Evolutionary conservation across 2,113 vertebrate species (phyloP), one percentile per base, ranked within the genome.

Genomic region (Sturnira hondurensis): DNA sequence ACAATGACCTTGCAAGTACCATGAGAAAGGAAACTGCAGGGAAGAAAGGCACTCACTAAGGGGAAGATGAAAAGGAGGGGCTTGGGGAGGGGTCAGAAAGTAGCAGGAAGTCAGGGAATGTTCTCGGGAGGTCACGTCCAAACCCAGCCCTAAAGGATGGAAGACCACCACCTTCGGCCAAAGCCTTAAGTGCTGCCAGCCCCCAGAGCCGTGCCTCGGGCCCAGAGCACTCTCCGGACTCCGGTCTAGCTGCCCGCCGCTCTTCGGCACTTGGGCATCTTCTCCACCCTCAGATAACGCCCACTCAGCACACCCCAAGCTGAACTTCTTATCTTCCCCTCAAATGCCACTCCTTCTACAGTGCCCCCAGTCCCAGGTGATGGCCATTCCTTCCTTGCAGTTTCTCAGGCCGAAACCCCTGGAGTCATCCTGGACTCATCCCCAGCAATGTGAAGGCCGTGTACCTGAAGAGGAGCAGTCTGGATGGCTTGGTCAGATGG

Each of bases 321-420:
- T 54, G 36, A 86, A 87, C 76, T 87, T n/a, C 31, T 86, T 83
- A 74, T 7, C 67, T 74, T 68, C 76, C 22, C 54, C 52, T 87
- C 43, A 38, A 85, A 88, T 86, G 17, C 61, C 54, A 54, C 52
- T 86, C n/a, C 31, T 94, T 74, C 71, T 50, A 61, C 22, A 92
- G 38, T 26, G 17, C 61, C 77, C n/a, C 38, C 61, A 36, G n/a
- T 78, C 16, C 61, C 31, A 68, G 5, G 22, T 54, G 22, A 89
- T 31, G 24, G 45, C 14, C 73, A 41, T 43, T 82, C 33, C 36
- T 67, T 82, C 86, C 31, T 61, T 82, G 82, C 24, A 43, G 56
- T 43, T 68, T 33, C 36, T 84, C n/a, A 54, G 24, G 50, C 43
- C 17, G n/a, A 83, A 58, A 52, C n/a, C 13, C 50, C 41, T 38